A percentile compares a stretch with the other conserved stretches of the same genome.
These are phyloP conservation scores for Hippocampus zosterae DNA, from an alignment of 2,113 vertebrate species.

Conservation along the genomic window DNA sequence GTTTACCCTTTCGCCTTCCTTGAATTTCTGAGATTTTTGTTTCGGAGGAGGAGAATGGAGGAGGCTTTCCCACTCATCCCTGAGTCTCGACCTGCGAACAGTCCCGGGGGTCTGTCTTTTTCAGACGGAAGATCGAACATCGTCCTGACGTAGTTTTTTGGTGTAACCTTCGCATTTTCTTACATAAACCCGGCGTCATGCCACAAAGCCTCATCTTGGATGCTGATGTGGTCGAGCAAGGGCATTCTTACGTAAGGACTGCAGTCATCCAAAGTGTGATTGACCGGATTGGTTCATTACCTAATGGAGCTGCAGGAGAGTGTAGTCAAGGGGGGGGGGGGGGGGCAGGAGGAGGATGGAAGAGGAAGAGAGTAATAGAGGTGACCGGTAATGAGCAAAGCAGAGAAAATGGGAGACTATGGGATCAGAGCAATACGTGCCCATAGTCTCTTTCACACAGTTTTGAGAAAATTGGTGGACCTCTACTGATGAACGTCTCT, in stretches of 20 bases:
- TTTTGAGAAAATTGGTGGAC: background rate
- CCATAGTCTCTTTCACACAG: background rate
- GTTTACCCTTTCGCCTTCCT: conserved; percentile 9
- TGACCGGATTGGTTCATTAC: conserved; percentile 58
- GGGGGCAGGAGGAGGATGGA: conserved; percentile 1
- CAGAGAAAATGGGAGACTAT: background rate
- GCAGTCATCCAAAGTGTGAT: conserved; percentile 50
- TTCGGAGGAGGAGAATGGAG: conserved; percentile 17
- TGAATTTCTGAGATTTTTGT: conserved; percentile 4
- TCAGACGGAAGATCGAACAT: conserved; percentile 9
- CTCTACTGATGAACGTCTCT: background rate
- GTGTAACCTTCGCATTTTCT: conserved; percentile 20
- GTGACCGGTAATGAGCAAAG: background rate
- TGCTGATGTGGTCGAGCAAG: conserved; percentile 39
- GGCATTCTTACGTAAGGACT: conserved; percentile 45
- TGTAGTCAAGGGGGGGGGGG: background rate
- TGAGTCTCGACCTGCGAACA: conserved; percentile 44
- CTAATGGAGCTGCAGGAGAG: conserved; percentile 55
- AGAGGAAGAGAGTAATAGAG: conserved; percentile 4
- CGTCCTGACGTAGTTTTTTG: conserved; percentile 1
- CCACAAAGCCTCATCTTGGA: conserved; percentile 33
- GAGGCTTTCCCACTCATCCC: conserved; percentile 31
- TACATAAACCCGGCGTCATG: conserved; percentile 41
- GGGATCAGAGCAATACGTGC: background rate
- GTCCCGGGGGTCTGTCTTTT: conserved; percentile 40